Conservation (phyloP, 2,888 invertebrate genomes). For the Polydesmus complanatus region DNA sequence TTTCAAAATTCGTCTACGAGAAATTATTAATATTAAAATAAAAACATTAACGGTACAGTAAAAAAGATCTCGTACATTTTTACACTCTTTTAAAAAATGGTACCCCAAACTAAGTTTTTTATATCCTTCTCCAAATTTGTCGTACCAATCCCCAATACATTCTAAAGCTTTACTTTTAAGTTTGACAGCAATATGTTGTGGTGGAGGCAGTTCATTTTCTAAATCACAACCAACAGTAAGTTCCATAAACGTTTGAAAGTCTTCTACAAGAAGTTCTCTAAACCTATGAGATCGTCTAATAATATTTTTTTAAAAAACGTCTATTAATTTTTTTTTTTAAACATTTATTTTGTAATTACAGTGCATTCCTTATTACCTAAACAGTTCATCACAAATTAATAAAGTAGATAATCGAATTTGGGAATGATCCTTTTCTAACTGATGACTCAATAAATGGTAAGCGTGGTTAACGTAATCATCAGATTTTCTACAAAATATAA, state of each 20-base stretch:
- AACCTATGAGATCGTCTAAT: conserved; percentile 37
- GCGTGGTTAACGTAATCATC: conserved; percentile 35
- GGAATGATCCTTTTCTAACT: conserved; percentile 38
- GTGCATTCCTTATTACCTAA: conserved; percentile 26
- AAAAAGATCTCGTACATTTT: conserved; percentile 24
- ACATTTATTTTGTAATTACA: background rate
- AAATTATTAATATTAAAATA: background rate
- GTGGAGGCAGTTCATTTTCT: conserved; percentile 38
- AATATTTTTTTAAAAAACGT: too few relatives aligned
- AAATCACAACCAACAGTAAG: conserved; percentile 36
- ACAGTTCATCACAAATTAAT: conserved; percentile 39
- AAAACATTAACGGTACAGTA: background rate
- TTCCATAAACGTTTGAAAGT: conserved; percentile 36
- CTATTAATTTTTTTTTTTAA: background rate
- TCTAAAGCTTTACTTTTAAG: conserved; percentile 35
- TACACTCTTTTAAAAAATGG: conserved; percentile 34
- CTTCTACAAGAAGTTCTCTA: conserved; percentile 33
- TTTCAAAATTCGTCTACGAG: conserved; percentile 32
- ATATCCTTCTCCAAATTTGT: conserved; percentile 36
- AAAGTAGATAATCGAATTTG: conserved; percentile 41
- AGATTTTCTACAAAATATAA: conserved; percentile 27
- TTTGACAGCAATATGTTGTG: conserved; percentile 33
- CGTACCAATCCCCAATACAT: conserved; percentile 38
- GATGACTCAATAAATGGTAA: conserved; percentile 33
- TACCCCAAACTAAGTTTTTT: conserved; percentile 36